Evolutionary conservation across 2,888 invertebrate genomes (phyloP).

Genomic region (Hartigia nigra): DNA sequence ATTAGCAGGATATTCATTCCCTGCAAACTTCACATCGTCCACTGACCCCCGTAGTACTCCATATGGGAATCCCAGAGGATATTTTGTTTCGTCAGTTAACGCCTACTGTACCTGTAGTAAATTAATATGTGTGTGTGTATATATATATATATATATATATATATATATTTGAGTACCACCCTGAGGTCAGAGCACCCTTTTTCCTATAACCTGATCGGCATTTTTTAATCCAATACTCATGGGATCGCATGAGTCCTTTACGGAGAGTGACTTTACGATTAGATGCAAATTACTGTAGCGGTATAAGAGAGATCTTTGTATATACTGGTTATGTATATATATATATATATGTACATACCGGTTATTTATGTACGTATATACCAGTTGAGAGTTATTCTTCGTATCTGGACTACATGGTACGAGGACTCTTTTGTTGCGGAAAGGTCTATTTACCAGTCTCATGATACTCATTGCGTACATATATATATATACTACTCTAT

Average conservation of each 20-base stretch:
- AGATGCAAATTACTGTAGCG: constrained; percentile 48
- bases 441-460: background rate
- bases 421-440: background rate
- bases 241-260: constrained; percentile 2
- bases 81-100: background rate
- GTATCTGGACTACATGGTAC: background rate
- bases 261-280: constrained; percentile 38
- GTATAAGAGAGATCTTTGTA: constrained; percentile 26
- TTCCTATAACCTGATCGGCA: background rate
- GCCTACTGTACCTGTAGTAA: background rate
- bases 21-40: background rate
- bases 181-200: background rate
- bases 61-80: background rate
- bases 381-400: background rate
- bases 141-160: background rate
- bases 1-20: background rate
- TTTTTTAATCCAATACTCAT: background rate
- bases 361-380: background rate
- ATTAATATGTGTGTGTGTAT: too few relatives aligned
- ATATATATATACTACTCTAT: background rate
- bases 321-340: background rate
- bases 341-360: background rate
- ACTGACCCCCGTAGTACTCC: background rate
- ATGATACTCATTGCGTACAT: background rate
- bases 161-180: background rate